Base-by-base conservation (phyloP, 2,797 vertebrate species). In the Coregonus suidteri region DNA sequence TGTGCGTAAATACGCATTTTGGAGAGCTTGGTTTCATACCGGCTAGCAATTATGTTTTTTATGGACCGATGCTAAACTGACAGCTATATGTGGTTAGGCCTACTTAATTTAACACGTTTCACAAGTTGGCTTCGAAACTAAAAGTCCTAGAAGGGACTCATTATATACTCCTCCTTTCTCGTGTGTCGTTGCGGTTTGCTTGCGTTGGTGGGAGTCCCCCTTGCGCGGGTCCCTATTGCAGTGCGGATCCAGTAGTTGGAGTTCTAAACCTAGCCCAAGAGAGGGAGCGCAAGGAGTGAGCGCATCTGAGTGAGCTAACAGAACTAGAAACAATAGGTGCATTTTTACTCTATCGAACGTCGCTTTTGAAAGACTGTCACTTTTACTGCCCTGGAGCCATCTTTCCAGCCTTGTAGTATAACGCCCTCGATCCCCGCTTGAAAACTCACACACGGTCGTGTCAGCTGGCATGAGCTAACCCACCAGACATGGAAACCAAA, bases 401-500 rank as follows among this genome's bases (percentile, higher is more conserved):
- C 78, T 83, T 79, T 81, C 62, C 76, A 82, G 65, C 65, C 70
- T 75, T 34, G 78, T 53, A 73, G 78, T 75, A 81, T 76, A 74
- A 59, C 78, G 70, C 75, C 75, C 71, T 75, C 83, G 79, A 80
- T 85, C 78, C 77, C 84, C 79, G 82, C 83, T 85, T 71, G 84
- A 77, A 79, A 80, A 88, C 89, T 84, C 82, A 34, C 89, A 87
- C 88, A 86, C 88, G 88, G 83, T 86, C 77, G 89, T 80, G 86
- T 87, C 91, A 90, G 93, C 93, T 92, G 95, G 95, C 93, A 97
- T 96, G 97, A 97, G 95, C 95, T 96, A 96, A 94, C 89, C 88
- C 80, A 87, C 88, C 92, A 87, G 94, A 92, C 85, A 97, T 98
- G 97, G 97, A 98, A 93, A 97, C 97, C 93, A 98, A 98, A 94